Percentiles rank a stretch among this genome's conserved stretches.
Conservation (phyloP, 2,797 vertebrate species). For the Craterocephalus amniculus region DNA sequence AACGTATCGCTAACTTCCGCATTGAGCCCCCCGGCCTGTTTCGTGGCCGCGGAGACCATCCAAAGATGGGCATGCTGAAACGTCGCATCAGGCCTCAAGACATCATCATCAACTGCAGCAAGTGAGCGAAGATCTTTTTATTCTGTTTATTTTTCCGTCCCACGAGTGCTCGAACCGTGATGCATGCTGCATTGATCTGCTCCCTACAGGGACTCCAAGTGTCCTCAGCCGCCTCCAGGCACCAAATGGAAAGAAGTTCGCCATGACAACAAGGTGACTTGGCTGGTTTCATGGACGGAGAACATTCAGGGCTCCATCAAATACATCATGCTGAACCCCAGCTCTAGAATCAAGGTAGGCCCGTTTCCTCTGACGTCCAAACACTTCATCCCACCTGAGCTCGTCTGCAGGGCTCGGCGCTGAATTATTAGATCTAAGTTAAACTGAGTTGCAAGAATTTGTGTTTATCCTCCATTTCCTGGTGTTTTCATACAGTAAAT, state of each 20-base stretch:
- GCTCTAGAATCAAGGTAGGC: constrained; percentile 95
- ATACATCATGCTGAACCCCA: constrained; percentile 98
- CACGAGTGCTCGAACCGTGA: too few relatives aligned
- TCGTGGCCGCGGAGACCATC: constrained; percentile 95
- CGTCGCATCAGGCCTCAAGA: constrained; percentile 92
- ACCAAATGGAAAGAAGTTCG: constrained; percentile 97
- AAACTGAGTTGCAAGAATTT: too few relatives aligned
- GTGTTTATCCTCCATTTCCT: too few relatives aligned
- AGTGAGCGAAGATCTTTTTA: constrained; percentile 78
- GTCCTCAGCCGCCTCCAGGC: constrained; percentile 90
- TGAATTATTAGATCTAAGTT: too few relatives aligned
- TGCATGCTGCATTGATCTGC: constrained; percentile 6
- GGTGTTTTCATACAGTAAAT: too few relatives aligned
- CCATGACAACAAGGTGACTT: constrained; percentile 98
- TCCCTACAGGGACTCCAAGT: constrained; percentile 89
- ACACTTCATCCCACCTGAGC: too few relatives aligned
- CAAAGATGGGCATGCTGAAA: constrained; percentile 99
- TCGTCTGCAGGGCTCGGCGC: too few relatives aligned
- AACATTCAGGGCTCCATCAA: constrained; percentile 99
- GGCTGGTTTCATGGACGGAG: constrained; percentile 98
- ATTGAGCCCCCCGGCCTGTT: constrained; percentile 97
- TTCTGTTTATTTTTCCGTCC: not conserved
- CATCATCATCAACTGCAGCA: constrained; percentile 99
- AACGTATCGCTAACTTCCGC: constrained; percentile 97
- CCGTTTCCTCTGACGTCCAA: too few relatives aligned